Evolutionary conservation across 2,797 vertebrate species (phyloP), one percentile per base, ranked within the genome.

Genomic region (Parotocinclus haroldoi): DNA sequence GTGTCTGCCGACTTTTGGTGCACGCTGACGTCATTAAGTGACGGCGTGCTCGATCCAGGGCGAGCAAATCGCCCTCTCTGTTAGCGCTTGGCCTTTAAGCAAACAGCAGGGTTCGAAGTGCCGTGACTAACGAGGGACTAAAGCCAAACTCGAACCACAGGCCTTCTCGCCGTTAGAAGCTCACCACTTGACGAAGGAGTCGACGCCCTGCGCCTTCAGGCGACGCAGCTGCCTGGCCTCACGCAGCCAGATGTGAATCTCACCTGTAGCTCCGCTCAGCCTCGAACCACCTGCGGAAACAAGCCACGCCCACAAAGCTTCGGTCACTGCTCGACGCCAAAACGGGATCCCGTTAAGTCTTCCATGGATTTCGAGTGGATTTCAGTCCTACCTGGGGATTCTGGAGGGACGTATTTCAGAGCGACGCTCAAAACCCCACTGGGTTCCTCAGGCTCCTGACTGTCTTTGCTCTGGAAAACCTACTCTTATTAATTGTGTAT

Each of bases 121-220:
- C 13, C n/a, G 42, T 58, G 55, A 74, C 40, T 39, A 1, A 56
- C 18, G 9, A 36, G 18, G 64, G 60, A 62, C 58, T 46, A 19
- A 72, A 66, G 42, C 73, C 76, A 1, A 17, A 66, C 40, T 27
- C 27, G 27, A 27, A 27, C 27, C 27, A 27, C 27, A 27, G 27
- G 5, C 27, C 27, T 7, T 4, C 10, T 3, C 40, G 40, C 8
- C 7, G 40, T 7, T 9, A 42, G 1, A 48, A n/a, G 1, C 75
- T 78, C 55, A 76, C 63, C 68, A 80, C 65, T 81, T 80, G 8
- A 78, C 76, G 78, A 88, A 82, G 54, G 64, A 73, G 71, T 84
- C 72, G 51, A 79, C 68, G 49, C 66, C 78, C 55, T 60, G 79
- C 3, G 17, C 9, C 73, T 80, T 81, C 52, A 79, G 44, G n/a